Evolutionary conservation across 1,140 invertebrate species (phyloP).

Genomic region (Drosophila novamexicana): DNA sequence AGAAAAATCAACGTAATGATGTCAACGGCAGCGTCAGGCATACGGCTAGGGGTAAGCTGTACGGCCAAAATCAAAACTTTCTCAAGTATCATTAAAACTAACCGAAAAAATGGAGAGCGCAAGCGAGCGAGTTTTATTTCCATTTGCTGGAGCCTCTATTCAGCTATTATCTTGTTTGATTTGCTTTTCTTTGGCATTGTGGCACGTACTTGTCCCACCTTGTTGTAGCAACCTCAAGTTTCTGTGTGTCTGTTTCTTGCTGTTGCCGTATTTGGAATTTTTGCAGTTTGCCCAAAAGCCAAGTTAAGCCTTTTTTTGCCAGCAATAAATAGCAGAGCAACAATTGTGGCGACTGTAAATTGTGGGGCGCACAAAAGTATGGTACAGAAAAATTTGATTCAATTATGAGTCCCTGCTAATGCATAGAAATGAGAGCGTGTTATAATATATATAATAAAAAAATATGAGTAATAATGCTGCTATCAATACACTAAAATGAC

Average conservation of each 20-base stretch:
- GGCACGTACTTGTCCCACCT: constrained; percentile 31
- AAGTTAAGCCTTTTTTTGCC: constrained; percentile 67
- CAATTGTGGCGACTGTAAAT: constrained; percentile 47
- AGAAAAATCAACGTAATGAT: constrained; percentile 76
- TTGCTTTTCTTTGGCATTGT: constrained; percentile 40
- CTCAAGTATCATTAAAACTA: constrained; percentile 81
- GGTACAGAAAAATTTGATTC: constrained; percentile 64
- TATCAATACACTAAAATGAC: not conserved
- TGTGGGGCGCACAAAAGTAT: constrained; percentile 52
- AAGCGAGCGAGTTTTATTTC: constrained; percentile 51
- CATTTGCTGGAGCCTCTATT: constrained; percentile 26
- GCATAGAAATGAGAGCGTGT: not conserved
- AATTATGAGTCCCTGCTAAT: constrained; percentile 48
- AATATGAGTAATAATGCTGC: constrained; percentile 10
- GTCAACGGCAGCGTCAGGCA: constrained; percentile 39
- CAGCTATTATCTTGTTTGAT: constrained; percentile 68
- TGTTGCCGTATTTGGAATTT: constrained; percentile 38
- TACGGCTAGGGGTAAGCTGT: not conserved
- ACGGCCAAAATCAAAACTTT: constrained; percentile 70
- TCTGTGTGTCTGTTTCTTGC: constrained; percentile 1
- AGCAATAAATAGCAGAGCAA: constrained; percentile 39
- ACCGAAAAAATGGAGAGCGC: constrained; percentile 36
- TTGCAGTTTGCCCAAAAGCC: constrained; percentile 42
- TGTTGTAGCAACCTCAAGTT: constrained; percentile 17
- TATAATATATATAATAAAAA: no score